These are phyloP conservation scores for Ectemnius continuus DNA, from an alignment of 2,888 invertebrate genomes.

Conservation along the genomic window DNA sequence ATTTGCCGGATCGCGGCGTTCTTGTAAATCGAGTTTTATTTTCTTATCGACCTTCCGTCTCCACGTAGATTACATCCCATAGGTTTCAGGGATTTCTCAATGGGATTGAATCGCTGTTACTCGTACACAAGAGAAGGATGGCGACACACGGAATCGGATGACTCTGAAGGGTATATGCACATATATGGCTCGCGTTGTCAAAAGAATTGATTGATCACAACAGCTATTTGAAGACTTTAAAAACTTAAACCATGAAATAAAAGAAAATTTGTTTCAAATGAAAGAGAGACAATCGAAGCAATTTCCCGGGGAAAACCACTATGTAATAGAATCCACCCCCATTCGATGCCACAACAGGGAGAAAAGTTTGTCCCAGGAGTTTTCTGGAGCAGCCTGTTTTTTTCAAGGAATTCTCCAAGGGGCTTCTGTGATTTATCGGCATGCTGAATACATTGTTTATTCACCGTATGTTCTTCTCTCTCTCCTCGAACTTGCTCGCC, in stretches of 20 bases:
- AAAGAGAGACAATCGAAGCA: slow-evolving; percentile 1
- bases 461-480: slow-evolving; percentile 13
- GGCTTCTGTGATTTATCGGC: slow-evolving; percentile 40
- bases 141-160: too few species aligned
- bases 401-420: slow-evolving; percentile 25
- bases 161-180: too few species aligned
- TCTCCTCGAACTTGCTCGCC: slow-evolving; percentile 42
- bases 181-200: too few species aligned
- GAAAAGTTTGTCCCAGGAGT: slow-evolving; percentile 15
- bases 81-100: too few species aligned
- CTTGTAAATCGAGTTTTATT: too few species aligned
- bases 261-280: not conserved
- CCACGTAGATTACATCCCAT: too few species aligned
- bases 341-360: not conserved
- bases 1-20: too few species aligned
- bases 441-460: slow-evolving; percentile 11
- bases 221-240: too few species aligned
- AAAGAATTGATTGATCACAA: too few species aligned
- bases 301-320: slow-evolving; percentile 6
- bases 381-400: slow-evolving; percentile 14
- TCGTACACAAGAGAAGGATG: too few species aligned
- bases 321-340: slow-evolving; percentile 40
- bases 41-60: too few species aligned
- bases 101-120: too few species aligned
- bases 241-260: not conserved